Evolutionary conservation across 2,888 invertebrate genomes (phyloP).

Genomic region (Drosophila recens): DNA sequence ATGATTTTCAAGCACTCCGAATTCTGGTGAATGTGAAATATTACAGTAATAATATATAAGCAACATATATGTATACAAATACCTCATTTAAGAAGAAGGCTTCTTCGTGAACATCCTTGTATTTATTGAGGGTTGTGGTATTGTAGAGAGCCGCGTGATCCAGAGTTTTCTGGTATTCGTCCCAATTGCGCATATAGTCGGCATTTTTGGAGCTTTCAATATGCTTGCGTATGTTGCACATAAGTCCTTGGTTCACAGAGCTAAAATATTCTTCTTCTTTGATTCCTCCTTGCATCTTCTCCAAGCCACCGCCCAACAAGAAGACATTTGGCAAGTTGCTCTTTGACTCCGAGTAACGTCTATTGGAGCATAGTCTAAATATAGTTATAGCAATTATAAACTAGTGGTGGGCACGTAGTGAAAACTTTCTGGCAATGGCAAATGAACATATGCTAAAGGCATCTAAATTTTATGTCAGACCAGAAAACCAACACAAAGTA

Average conservation of each 20-base stretch:
- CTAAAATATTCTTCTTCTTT: constrained; percentile 80
- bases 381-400: neutral
- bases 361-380: constrained; percentile 10
- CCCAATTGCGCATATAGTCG: constrained; percentile 68
- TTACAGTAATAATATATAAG: too few relatives aligned
- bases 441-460: constrained; percentile 31
- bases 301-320: constrained; percentile 71
- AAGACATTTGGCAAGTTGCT: constrained; percentile 43
- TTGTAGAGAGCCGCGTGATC: constrained; percentile 57
- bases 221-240: constrained; percentile 71
- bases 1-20: constrained; percentile 62
- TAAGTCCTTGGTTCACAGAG: constrained; percentile 64
- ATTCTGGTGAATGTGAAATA: constrained; percentile 28
- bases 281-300: constrained; percentile 74
- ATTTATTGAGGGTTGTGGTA: constrained; percentile 73
- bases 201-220: constrained; percentile 50
- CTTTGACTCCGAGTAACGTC: constrained; percentile 48
- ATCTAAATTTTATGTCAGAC: constrained; percentile 38
- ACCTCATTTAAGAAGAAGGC: constrained; percentile 82
- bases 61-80: constrained; percentile 3
- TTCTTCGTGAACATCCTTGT: constrained; percentile 81
- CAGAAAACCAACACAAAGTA: constrained; percentile 22
- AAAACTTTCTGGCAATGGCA: constrained; percentile 32
- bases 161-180: constrained; percentile 65
- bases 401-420: too few relatives aligned